These are phyloP conservation scores for Plebejus anna DNA, from an alignment of 2,888 invertebrate species.

Conservation along the genomic window DNA sequence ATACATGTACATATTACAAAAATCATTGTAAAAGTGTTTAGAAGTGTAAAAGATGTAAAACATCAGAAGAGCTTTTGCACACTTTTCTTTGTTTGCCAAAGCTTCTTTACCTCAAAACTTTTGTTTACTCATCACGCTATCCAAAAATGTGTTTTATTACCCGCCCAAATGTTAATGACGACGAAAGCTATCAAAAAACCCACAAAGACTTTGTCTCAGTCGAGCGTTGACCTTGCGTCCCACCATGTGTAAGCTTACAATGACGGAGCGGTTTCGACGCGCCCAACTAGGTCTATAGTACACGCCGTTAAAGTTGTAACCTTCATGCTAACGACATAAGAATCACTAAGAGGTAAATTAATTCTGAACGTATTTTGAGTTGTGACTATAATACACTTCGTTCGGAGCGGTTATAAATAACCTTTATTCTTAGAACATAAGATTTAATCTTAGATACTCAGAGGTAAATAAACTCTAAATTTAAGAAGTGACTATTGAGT, in stretches of 20 bases:
- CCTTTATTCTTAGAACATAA: not conserved
- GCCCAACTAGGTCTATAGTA: conserved; percentile 9
- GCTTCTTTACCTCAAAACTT: not conserved
- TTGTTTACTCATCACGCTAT: not conserved
- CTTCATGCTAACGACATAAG: too few relatives aligned
- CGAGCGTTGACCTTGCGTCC: conserved; percentile 9
- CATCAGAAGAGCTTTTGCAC: not conserved
- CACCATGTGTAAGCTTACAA: conserved; percentile 12
- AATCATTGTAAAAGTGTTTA: not conserved
- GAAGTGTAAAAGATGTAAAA: not conserved
- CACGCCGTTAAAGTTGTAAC: not conserved
- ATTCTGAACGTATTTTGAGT: too few relatives aligned
- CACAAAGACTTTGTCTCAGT: conserved; percentile 15
- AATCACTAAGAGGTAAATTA: too few relatives aligned
- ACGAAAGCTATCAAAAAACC: not conserved
- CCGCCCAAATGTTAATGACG: not conserved
- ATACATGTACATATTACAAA: not conserved
- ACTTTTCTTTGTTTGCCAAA: not conserved
- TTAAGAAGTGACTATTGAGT: not conserved
- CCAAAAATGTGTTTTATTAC: conserved; percentile 5
- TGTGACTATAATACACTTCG: too few relatives aligned
- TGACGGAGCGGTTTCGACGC: not conserved
- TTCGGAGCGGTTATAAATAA: not conserved
- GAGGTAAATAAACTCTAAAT: not conserved
- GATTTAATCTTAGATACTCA: not conserved